Base-by-base conservation (phyloP, 2,113 vertebrate genomes). In the Capreolus pygargus region DNA sequence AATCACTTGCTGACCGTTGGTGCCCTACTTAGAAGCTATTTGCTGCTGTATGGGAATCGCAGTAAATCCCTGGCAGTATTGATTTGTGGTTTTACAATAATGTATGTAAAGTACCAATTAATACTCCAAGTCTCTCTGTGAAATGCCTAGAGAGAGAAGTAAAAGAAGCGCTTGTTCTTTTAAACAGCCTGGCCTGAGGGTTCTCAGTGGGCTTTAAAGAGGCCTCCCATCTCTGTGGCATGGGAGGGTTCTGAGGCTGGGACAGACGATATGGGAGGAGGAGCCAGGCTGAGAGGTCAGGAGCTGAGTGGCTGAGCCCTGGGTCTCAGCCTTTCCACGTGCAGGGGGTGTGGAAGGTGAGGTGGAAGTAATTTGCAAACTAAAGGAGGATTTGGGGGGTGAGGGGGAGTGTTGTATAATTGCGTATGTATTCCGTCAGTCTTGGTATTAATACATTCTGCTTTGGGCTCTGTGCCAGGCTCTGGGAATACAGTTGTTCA, bases 51-150 rank as follows among this genome's bases (percentile, higher is more conserved):
- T 47, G 94, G 67, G 81, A 81, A 74, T 60, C 55, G 10, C 13
- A 23, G 52, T 1, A 16, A n/a, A 86, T 45, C 39, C 54, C 30
- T 55, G 16, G 36, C 54, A 84, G 88, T 85, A 95, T 79, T 83
- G 97, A 91, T 95, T 7, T 97, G 98, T 0, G 97, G 98, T 97
- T 95, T 94, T 60, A 14, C 60, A 52, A 45, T 70, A 91, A 97
- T 94, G 91, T 98, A 95, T 98, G 91, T 93, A 90, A 94, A 95
- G 94, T 74, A 94, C 88, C 96, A 93, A 70, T 98, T 97, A 97
- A 97, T 93, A 81, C 92, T 50, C 83, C 0, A 33, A 57, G 86
- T 15, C 25, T 84, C 47, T 91, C 92, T 74, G 67, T 43, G 15
- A 70, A 96, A 90, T 27, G 86, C 47, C 96, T 83, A 25, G 95